phyloP scores from a whole-genome alignment of 2,797 vertebrate genomes.

The Trematomus bernacchii region DNA sequence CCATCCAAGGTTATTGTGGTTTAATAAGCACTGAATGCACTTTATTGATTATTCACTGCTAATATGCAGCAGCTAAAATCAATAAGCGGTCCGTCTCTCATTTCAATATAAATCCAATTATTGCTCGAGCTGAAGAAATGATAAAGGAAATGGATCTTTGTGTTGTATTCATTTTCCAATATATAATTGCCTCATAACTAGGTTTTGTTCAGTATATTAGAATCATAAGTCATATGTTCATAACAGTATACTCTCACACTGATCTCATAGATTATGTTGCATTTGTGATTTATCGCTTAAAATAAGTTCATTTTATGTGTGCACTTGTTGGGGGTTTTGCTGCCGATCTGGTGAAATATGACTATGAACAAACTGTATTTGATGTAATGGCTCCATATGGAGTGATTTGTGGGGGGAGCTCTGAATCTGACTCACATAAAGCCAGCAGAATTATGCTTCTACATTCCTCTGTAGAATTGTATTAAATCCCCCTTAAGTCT shows the following conservation, averaged over 20 bases:
- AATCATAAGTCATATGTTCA: slow-evolving; percentile 22
- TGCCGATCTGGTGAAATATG: slow-evolving; percentile 22
- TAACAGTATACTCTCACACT: not conserved
- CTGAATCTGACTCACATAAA: slow-evolving; percentile 32
- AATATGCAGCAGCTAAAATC: slow-evolving; percentile 84
- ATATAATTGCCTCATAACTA: slow-evolving; percentile 46
- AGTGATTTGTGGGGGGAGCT: slow-evolving; percentile 10
- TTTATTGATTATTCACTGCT: slow-evolving; percentile 87
- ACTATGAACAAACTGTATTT: slow-evolving; percentile 16
- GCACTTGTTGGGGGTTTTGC: not conserved
- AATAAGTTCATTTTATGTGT: not conserved
- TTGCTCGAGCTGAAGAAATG: slow-evolving; percentile 74
- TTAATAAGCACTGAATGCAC: slow-evolving; percentile 80
- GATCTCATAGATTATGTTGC: slow-evolving; percentile 4
- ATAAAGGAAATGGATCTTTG: slow-evolving; percentile 63
- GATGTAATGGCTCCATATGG: slow-evolving; percentile 41
- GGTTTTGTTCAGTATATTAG: slow-evolving; percentile 31
- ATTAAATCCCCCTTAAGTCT: slow-evolving; percentile 85
- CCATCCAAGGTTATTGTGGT: slow-evolving; percentile 74
- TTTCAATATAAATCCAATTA: slow-evolving; percentile 86
- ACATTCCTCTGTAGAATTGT: slow-evolving; percentile 75
- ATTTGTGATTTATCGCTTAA: not conserved
- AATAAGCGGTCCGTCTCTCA: slow-evolving; percentile 79
- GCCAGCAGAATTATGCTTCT: slow-evolving; percentile 54
- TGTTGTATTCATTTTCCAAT: slow-evolving; percentile 61